Evolutionary conservation across 2,888 invertebrate genomes (phyloP), one percentile per base, ranked within the genome.

Genomic region (Parnassius mnemosyne): DNA sequence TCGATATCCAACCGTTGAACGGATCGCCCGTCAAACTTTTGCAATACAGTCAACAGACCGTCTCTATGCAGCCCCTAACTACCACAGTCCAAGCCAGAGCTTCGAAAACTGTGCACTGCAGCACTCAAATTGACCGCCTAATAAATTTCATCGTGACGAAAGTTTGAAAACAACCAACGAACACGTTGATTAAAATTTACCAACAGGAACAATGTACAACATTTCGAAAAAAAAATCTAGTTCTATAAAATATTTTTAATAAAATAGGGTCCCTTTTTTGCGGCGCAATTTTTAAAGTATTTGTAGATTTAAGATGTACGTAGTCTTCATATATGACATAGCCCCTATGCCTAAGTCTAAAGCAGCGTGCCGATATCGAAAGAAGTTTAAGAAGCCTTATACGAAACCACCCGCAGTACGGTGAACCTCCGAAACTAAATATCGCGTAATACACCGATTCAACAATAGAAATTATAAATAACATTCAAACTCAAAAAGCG

Each of bases 391-490:
- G 41, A 42, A 55, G 20, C 51, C 51, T 16, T 41, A 58, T 34
- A 50, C 51, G 43, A 56, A 61, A 49, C 62, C 64, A 66, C 69
- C 67, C 62, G 62, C 65, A 62, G 63, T 57, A 64, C 53, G 61
- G 68, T 69, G 68, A 69, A 70, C 71, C 73, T 72, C 73, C 74
- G 77, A 74, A 84, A 79, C 81, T 81, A 82, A 84, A 84, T 79
- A 83, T 79, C 67, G 66, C 68, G 74, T 87, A 89, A 87, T 85
- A 83, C 83, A 77, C 76, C 62, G 62, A 59, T 68, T 67, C 68
- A 71, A 89, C 87, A 88, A 91, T 83, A 80, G 79, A 78, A 85
- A 87, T 84, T 80, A 88, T 89, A 86, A 87, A 78, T 81, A 66
- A 71, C 77, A 89, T 90, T 90, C 77, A 79, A 79, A 87, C 71